These are phyloP conservation scores for Bombus fervidus DNA, from an alignment of 1,140 invertebrate species.

Conservation along the genomic window DNA sequence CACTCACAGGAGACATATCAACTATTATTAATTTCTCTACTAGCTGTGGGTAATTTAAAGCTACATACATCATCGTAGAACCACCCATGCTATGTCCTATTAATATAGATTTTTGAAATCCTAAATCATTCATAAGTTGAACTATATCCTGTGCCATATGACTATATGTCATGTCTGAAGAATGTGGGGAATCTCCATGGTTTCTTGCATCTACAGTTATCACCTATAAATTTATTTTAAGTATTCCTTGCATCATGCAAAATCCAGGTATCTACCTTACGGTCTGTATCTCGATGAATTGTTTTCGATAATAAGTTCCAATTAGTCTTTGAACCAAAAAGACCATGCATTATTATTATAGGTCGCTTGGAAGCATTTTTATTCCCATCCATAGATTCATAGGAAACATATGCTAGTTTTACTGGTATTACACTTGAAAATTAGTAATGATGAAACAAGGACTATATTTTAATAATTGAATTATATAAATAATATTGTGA, in stretches of 20 bases:
- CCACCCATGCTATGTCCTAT: conserved; percentile 97
- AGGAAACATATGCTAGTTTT: conserved; percentile 84
- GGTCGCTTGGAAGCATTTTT: conserved; percentile 79
- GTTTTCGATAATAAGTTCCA: conserved; percentile 91
- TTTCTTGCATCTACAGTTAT: conserved; percentile 93
- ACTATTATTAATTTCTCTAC: conserved; percentile 91
- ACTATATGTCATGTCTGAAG: conserved; percentile 87
- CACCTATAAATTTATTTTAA: conserved; percentile 82
- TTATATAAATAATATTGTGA: neutral
- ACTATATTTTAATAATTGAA: neutral
- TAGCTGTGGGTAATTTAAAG: conserved; percentile 88
- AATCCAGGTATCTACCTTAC: conserved; percentile 82
- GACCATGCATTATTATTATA: conserved; percentile 92
- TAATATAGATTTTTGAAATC: conserved; percentile 85
- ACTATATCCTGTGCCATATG: conserved; percentile 89
- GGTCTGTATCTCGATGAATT: conserved; percentile 85
- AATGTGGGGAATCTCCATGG: conserved; percentile 95
- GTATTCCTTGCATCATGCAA: neutral
- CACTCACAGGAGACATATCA: conserved; percentile 91
- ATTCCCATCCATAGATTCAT: conserved; percentile 80
- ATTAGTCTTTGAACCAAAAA: conserved; percentile 93
- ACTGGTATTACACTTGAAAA: conserved; percentile 75
- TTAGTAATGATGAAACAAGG: neutral
- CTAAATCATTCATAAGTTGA: conserved; percentile 85
- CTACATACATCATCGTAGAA: conserved; percentile 90